Conservation (phyloP, 2,113 vertebrate species). For the Elanus axillaris region DNA sequence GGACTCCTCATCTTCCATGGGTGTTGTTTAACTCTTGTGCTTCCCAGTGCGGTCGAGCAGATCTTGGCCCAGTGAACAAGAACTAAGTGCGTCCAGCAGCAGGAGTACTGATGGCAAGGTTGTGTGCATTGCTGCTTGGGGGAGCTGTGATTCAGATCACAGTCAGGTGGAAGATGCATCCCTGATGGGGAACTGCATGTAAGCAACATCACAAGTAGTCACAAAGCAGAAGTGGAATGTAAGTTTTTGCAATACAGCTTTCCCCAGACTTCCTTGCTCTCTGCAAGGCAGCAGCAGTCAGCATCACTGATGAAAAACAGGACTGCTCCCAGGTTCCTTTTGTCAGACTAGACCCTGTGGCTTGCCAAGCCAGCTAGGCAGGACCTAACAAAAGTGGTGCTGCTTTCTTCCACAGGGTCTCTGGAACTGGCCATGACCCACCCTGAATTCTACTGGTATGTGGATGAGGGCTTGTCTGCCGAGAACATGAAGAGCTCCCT, state of each 20-base stretch:
- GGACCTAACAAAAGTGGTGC: neutral
- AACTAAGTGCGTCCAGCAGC: neutral
- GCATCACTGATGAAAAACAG: neutral
- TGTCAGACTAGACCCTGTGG: neutral
- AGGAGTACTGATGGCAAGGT: neutral
- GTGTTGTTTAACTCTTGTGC: neutral
- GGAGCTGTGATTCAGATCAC: neutral
- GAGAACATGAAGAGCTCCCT: slow-evolving; percentile 90
- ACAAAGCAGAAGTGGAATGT: neutral
- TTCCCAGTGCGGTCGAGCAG: neutral
- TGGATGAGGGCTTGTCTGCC: slow-evolving; percentile 88
- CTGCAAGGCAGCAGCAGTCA: neutral
- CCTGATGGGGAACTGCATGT: neutral
- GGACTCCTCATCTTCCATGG: neutral
- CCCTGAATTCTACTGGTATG: slow-evolving; percentile 97
- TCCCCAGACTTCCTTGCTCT: neutral
- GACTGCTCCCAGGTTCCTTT: neutral
- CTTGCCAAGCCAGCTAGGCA: neutral
- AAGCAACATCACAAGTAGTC: neutral
- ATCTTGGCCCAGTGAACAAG: neutral
- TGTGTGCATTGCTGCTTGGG: neutral
- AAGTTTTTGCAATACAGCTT: neutral
- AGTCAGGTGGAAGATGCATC: neutral
- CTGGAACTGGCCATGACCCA: slow-evolving; percentile 95
- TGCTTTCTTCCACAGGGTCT: slow-evolving; percentile 75